Base-by-base conservation (phyloP, 2,113 vertebrate genomes). In the Mesembrinibis cayennensis region DNA sequence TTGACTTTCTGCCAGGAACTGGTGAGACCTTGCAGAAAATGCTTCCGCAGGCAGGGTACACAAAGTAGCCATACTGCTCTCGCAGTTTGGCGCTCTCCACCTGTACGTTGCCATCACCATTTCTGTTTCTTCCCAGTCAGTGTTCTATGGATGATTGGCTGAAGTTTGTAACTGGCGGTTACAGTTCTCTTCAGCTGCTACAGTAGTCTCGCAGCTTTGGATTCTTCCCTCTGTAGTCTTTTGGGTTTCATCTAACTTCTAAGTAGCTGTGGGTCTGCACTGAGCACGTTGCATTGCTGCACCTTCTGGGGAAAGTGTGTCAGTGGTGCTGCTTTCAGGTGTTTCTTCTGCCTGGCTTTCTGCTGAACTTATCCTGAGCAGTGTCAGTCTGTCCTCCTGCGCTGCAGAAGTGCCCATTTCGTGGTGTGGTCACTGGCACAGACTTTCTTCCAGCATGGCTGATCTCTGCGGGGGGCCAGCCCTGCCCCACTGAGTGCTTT, bases 211-310 rank as follows among this genome's bases (percentile, higher is more conserved):
- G 6, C 42, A 82, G 26, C 55, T 94, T 73, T 70, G 55, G 27
- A 21, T 84, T 70, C 27, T 93, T 61, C 26, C 12, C 40, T 77
- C 22, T 69, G 21, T 23, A 69, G 36, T 53, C 18, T n/a, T 38
- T 2, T 8, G 52, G 17, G 44, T 61, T 76, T 82, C 38, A 42
- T 71, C 22, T 19, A 6, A 1, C 7, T 82, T 36, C 17, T 70
- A 17, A 30, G 38, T 42, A 85, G 44, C 17, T 72, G 52, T 0
- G 1, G 29, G 22, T 50, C 83, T 69, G 63, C 53, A 6, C 0
- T 40, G 49, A 76, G 26, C 23, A 13, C 0, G 0, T 29, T 25
- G 44, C 32, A 16, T 76, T 2, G 2, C 49, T 77, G 50, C 10
- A 84, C 2, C 26, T 66, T 40, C 16, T 2, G 11, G 49, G 53